These are phyloP conservation scores for Dendrolimus houi DNA, from an alignment of 2,888 invertebrate genomes.

Conservation along the genomic window DNA sequence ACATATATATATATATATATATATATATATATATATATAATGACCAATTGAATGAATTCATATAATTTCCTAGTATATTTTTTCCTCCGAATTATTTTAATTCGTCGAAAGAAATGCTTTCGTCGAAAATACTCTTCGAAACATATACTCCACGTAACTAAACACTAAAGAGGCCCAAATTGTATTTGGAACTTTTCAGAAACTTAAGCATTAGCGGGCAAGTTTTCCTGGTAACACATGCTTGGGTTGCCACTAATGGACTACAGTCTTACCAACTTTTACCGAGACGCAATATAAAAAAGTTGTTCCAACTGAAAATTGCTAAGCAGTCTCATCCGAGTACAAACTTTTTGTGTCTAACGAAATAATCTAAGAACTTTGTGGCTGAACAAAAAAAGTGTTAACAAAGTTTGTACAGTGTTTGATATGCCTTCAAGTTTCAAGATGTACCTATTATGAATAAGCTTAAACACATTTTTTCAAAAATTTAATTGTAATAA, in stretches of 20 bases:
- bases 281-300: constrained; percentile 27
- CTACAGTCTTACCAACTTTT: constrained; percentile 45
- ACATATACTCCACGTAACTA: constrained; percentile 1
- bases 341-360: constrained; percentile 32
- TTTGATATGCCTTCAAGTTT: too few species aligned
- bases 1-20: too few species aligned
- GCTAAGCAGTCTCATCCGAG: constrained; percentile 38
- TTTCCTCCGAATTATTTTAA: too few species aligned
- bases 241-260: constrained; percentile 60
- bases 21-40: too few species aligned
- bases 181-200: constrained; percentile 55
- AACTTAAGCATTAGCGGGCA: constrained; percentile 56
- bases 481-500: too few species aligned
- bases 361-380: constrained; percentile 21
- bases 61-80: too few species aligned
- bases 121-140: not conserved
- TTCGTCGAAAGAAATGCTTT: not conserved
- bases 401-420: too few species aligned
- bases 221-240: constrained; percentile 61
- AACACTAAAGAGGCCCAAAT: constrained; percentile 33
- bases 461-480: too few species aligned
- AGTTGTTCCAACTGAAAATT: constrained; percentile 36
- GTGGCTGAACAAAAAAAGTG: not conserved
- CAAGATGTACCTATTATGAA: too few species aligned
- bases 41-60: too few species aligned